A percentile compares a stretch with the other conserved stretches of the same genome.
These are phyloP conservation scores for Nanger granti DNA, from an alignment of 2,113 vertebrate species.

Conservation along the genomic window DNA sequence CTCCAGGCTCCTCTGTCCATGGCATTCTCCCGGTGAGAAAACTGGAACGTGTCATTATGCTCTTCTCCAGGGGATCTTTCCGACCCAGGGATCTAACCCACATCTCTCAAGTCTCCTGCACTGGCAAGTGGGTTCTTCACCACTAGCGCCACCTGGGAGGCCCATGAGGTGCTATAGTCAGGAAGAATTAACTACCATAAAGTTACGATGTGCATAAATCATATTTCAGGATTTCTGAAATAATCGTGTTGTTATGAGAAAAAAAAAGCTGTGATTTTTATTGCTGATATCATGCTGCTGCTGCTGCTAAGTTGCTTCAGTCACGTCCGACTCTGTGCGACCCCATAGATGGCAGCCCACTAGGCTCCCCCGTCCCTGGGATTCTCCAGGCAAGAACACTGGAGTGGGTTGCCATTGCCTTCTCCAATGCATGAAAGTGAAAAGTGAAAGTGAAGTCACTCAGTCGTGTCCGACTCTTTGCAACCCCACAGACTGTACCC, in stretches of 20 bases:
- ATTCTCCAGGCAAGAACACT: no score
- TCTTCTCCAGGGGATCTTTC: background rate
- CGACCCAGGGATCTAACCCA: background rate
- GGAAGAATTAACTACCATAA: background rate
- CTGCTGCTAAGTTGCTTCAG: no score
- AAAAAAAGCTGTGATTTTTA: background rate
- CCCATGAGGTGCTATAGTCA: background rate
- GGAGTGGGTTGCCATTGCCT: no score
- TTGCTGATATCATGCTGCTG: background rate
- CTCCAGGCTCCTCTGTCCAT: background rate
- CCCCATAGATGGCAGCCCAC: no score
- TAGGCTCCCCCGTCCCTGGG: no score
- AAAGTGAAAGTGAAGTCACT: no score
- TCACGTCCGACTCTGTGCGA: no score
- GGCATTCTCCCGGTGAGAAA: background rate
- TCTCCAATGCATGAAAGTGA: no score
- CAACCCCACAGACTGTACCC: no score
- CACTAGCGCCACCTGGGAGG: background rate
- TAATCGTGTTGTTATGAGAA: background rate
- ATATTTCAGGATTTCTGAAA: constrained; percentile 4
- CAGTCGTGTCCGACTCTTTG: no score
- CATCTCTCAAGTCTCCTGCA: background rate
- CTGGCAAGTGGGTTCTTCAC: background rate
- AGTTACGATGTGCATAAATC: background rate
- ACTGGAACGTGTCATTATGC: background rate